Evolutionary conservation across 2,888 invertebrate species (phyloP), one percentile per base, ranked within the genome.

Genomic region (Agrochola circellaris): DNA sequence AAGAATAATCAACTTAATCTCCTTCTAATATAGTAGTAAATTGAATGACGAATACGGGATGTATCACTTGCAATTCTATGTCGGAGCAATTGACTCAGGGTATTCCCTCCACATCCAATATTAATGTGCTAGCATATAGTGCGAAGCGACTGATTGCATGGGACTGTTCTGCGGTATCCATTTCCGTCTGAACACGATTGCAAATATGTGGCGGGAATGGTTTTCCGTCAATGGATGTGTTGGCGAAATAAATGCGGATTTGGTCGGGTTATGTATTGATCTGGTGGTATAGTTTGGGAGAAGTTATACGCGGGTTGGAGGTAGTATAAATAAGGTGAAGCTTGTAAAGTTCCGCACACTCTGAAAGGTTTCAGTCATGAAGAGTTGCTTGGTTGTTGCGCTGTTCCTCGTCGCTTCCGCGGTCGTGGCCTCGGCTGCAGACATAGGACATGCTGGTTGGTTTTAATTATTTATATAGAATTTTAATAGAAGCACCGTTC

Each of bases 61-160:
- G 89, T 93, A 93, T 92, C 90, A 92, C 91, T 90, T 91, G 91
- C 90, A 92, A 92, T 92, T 91, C 93, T 89, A 89, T 91, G 89
- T 88, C 88, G 86, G 91, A 92, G 92, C 92, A 94, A 94, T 93
- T 90, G 92, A 93, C 92, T 93, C 92, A 82, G 93, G 93, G 94
- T 92, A 94, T 94, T 94, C 93, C 94, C 94, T 92, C 89, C 86
- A 86, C 91, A 91, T 92, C 86, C 91, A 90, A 92, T 92, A 91
- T 93, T 92, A 91, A 92, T 92, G 90, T 90, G 86, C 84, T 85
- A 85, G 77, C 76, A 79, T 75, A 81, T 82, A 83, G 73, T 79
- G 67, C 69, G 48, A 77, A 72, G 71, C 80, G 81, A 88, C 70
- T 78, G 77, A 83, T 83, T 75, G 65, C 76, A 58, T 61, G 42